A percentile compares a stretch with the other conserved stretches of the same genome.
These are phyloP conservation scores for Noctua fimbriata DNA, from an alignment of 2,888 invertebrate species.

Conservation along the genomic window DNA sequence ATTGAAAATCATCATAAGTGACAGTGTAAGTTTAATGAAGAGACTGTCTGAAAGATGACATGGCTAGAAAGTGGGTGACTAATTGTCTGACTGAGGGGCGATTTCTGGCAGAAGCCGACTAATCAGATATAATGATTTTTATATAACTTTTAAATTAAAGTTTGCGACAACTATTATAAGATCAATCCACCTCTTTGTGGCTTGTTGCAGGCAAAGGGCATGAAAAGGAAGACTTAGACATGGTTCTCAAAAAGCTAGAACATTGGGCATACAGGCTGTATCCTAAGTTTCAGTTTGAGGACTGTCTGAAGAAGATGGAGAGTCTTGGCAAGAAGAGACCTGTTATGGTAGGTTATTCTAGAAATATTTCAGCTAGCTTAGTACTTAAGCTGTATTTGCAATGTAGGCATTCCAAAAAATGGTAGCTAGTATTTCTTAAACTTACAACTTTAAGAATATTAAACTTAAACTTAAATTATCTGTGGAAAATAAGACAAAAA, in stretches of 20 bases:
- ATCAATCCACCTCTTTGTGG: neutral
- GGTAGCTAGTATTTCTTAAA: neutral
- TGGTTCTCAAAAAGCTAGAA: constrained; percentile 95
- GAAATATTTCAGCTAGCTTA: neutral
- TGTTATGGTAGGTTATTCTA: constrained; percentile 91
- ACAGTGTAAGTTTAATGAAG: too few relatives aligned
- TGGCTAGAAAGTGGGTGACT: neutral
- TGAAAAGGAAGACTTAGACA: constrained; percentile 95
- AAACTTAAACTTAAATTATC: too few relatives aligned
- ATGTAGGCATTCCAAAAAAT: neutral
- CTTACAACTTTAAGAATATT: too few relatives aligned
- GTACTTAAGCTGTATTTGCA: neutral
- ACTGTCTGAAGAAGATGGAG: constrained; percentile 94
- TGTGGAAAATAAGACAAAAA: neutral
- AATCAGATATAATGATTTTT: too few relatives aligned
- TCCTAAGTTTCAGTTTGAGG: constrained; percentile 97
- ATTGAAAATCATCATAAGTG: too few relatives aligned
- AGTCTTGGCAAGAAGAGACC: constrained; percentile 94
- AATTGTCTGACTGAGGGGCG: neutral
- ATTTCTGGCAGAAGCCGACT: neutral
- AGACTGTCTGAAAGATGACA: neutral
- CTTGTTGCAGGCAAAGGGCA: constrained; percentile 91
- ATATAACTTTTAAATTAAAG: too few relatives aligned
- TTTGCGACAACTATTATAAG: too few relatives aligned
- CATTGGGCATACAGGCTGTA: constrained; percentile 98